Evolutionary conservation across 2,888 invertebrate species (phyloP), one percentile per base, ranked within the genome.

Genomic region (Phorcus lineatus): DNA sequence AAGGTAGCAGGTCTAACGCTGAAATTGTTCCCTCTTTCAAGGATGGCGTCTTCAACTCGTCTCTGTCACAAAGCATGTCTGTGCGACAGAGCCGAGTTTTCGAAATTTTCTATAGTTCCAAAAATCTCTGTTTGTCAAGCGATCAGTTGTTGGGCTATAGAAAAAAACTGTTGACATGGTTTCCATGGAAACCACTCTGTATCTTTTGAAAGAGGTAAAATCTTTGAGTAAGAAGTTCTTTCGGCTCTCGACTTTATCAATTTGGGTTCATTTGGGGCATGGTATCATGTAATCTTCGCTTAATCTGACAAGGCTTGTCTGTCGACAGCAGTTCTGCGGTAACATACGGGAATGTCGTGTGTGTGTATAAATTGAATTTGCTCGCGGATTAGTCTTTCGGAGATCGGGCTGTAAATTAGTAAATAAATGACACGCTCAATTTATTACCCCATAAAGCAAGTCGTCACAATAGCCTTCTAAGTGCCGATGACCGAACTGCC

Each of bases 281-380:
- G 24, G 28, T 36, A n/a, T 70, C 70, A 40, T 40, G 28, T 70
- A 70, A 70, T 70, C 70, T 36, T 19, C 11, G 36, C 28, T 19
- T 70, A 40, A 70, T 70, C 70, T 40, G 24, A 31, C 31, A 36
- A 11, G 11, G 28, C 40, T 17, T 7, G 28, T 36, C 31, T n/a
- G 70, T 36, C 70, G 70, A 36, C 70, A 36, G 36, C 28, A 11
- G 36, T n/a, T 6, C 70, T 40, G 31, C 11, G 11, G 31, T 19
- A 31, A 13, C 28, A 36, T 28, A 36, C 36, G 28, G 19, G 11
- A 36, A 36, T 36, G 70, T 36, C 70, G 36, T 17, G 17, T 70
- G 28, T n/a, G 31, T 31, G 31, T 70, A 70, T 70, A 70, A 70
- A 70, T 70, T 31, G 70, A 70, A 70, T 70, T 70, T 70, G 70